Base-by-base conservation (phyloP, 2,888 invertebrate species). In the Microctonus aethiopoides region DNA sequence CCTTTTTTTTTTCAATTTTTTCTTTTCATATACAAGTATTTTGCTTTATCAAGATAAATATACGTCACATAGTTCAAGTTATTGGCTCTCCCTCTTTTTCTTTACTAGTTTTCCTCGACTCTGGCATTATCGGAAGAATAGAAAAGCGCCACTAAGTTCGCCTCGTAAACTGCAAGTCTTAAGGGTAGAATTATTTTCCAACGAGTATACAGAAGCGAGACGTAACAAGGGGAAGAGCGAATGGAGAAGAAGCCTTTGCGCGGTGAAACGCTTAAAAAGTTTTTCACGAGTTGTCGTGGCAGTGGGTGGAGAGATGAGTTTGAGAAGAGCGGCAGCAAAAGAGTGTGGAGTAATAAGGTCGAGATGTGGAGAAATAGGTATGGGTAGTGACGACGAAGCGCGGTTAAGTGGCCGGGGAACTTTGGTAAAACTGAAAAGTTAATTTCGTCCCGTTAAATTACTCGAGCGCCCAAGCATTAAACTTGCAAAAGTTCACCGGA, bases 391-490 rank as follows among this genome's bases (percentile, higher is more conserved):
- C 70, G 64, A 65, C 60, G 69, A 65, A 64, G 69, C 64, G 69
- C 69, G 69, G 69, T 69, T 69, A 69, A 69, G 69, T 68, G 63
- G 68, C 57, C 56, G 59, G 69, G 76, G 80, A 83, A 84, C 84
- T 83, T 84, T 83, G 79, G 82, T 83, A 83, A 83, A 84, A 84
- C 84, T 84, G 83, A 83, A 84, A 84, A 84, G 84, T 84, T 84
- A 84, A 84, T 84, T 84, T 84, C 80, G 83, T 83, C 84, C 62
- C 60, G 69, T 70, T 73, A 72, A 66, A 68, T 61, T 72, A 68
- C 68, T 63, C 62, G 62, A 72, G 70, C 68, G 74, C 69, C 52
- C 69, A 71, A 66, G 70, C 72, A 74, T 70, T 70, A 70, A 70
- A 70, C 61, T 70, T 70, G 54, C 70, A 61, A 66, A 70, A 71